Base-by-base conservation (phyloP, 2,113 vertebrate species). In the Probosciger aterrimus region DNA sequence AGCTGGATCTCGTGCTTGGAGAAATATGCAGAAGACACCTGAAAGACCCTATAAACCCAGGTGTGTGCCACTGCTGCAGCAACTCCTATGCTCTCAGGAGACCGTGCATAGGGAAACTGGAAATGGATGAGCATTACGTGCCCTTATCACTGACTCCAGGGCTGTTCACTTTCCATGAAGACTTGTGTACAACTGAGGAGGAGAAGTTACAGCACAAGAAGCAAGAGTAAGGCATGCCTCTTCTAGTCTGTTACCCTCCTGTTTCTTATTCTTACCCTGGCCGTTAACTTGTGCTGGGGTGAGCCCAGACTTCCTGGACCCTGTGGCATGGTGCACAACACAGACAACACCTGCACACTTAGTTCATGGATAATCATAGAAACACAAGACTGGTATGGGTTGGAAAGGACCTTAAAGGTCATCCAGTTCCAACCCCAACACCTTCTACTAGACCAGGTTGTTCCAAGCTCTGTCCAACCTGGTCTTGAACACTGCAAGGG, bases 1-100 rank as follows among this genome's bases (percentile, higher is more conserved):
- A 97, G 97, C 39, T 94, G 71, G 95, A 95, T 62, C 87, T 97
- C 1, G 78, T 96, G 69, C 73, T 96, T 31, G 96, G 95, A 78
- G 94, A 64, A 77, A 86, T 97, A 37, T 97, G 96, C 22, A 93
- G 96, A 68, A 81, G 95, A 49, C 96, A 97, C 18, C 55, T 85
- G 12, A 17, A 22, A 1, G 18, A 86, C 1, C 67, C 94, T 9
- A 87, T 96, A 49, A 97, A 90, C n/a, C n/a, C 88, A 0, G 83
- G 79, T 0, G 79, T 97, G 10, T 95, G 92, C 28, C 90, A 60
- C 60, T 98, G 97, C 80, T 97, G 97, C 20, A 89, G 80, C 7
- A 55, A 71, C 33, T 88, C 85, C 6, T 96, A 96, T 1, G 89
- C 94, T 31, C 80, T 90, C 76, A 44, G 94, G 46, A 91, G 95